phyloP scores from a whole-genome alignment of 1,140 invertebrate species.

The Orius insidiosus region DNA sequence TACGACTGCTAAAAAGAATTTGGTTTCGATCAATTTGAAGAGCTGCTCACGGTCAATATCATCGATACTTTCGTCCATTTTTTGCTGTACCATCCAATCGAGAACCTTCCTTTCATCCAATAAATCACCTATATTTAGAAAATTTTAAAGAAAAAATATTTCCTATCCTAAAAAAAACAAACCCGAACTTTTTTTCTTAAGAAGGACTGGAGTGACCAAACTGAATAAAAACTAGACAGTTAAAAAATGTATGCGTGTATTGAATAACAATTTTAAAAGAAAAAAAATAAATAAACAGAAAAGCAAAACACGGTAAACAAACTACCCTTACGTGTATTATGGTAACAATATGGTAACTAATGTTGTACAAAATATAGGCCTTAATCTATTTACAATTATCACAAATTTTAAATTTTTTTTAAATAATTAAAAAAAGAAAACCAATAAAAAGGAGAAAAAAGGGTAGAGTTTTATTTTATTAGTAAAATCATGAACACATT shows the following conservation, averaged over 20 bases:
- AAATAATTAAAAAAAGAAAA: conserved; percentile 3
- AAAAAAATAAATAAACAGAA: neutral
- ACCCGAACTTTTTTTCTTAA: neutral
- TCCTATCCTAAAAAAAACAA: neutral
- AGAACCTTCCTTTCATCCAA: conserved; percentile 68
- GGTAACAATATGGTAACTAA: conserved; percentile 4
- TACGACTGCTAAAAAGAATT: conserved; percentile 80
- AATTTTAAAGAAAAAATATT: conserved; percentile 6
- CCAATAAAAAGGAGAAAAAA: conserved; percentile 1
- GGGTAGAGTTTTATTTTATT: conserved; percentile 4
- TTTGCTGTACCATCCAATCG: conserved; percentile 80
- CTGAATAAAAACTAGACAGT: neutral
- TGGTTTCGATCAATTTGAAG: conserved; percentile 71
- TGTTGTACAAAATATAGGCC: conserved; percentile 7
- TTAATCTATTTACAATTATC: neutral
- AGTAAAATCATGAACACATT: conserved; percentile 1
- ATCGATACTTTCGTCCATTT: conserved; percentile 84
- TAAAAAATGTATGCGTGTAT: neutral
- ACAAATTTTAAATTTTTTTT: conserved; percentile 1
- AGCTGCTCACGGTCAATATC: conserved; percentile 72
- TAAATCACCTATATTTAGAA: conserved; percentile 51
- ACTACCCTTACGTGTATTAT: conserved; percentile 7
- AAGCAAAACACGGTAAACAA: neutral
- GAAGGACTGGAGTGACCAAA: neutral
- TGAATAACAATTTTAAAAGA: neutral